These are phyloP conservation scores for Macrophya annulata DNA, from an alignment of 2,888 invertebrate genomes.

Conservation along the genomic window DNA sequence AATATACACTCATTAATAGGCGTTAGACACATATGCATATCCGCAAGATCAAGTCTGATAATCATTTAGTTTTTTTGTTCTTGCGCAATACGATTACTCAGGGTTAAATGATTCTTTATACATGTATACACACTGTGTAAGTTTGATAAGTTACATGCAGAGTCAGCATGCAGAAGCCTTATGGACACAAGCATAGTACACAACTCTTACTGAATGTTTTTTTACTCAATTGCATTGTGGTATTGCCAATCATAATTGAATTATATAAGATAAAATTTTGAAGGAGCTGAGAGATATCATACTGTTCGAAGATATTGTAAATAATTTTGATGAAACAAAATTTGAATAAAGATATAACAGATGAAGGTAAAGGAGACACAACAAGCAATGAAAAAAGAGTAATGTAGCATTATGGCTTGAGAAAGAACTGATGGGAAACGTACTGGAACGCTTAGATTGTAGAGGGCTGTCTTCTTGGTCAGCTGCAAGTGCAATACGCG, in stretches of 20 bases:
- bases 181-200: not conserved
- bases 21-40: not conserved
- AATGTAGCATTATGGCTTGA: constrained; percentile 43
- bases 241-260: constrained; percentile 14
- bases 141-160: not conserved
- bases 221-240: not conserved
- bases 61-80: constrained; percentile 18
- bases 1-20: constrained; percentile 6
- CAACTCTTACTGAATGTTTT: not conserved
- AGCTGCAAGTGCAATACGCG: constrained; percentile 81
- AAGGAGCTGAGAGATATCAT: not conserved
- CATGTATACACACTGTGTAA: not conserved
- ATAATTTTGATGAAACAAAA: constrained; percentile 6
- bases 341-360: not conserved
- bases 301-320: not conserved
- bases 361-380: constrained; percentile 2
- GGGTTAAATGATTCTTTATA: not conserved
- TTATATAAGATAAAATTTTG: not conserved
- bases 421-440: constrained; percentile 79
- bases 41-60: not conserved
- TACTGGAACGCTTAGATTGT: constrained; percentile 92
- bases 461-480: constrained; percentile 93
- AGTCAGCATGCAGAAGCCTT: not conserved
- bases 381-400: constrained; percentile 32
- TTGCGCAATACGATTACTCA: not conserved